These are phyloP conservation scores for Larimichthys crocea DNA, from an alignment of 2,113 vertebrate genomes.

Conservation along the genomic window DNA sequence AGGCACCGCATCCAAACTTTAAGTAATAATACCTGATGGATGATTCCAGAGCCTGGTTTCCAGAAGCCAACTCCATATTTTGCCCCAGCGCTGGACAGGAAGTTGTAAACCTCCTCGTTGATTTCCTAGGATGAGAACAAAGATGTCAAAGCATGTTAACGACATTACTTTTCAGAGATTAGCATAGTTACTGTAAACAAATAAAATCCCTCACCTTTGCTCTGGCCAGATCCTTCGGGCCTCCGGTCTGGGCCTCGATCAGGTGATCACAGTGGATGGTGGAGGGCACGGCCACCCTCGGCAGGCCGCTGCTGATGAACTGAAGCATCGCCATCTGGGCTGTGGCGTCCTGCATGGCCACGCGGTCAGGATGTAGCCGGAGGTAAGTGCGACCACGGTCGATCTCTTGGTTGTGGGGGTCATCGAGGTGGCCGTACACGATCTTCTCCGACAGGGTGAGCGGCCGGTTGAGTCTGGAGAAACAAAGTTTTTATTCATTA, in stretches of 20 bases:
- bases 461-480: conserved; percentile 89
- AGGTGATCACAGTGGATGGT: conserved; percentile 99
- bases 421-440: conserved; percentile 95
- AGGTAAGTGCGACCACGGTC: conserved; percentile 95
- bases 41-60: conserved; percentile 98
- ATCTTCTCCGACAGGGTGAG: conserved; percentile 98
- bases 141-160: neutral
- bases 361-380: conserved; percentile 92
- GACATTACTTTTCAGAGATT: neutral
- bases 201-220: conserved; percentile 87
- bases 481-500: neutral
- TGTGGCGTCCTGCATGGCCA: conserved; percentile 98
- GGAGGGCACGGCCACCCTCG: conserved; percentile 94
- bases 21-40: conserved; percentile 90
- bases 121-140: conserved; percentile 86
- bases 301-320: conserved; percentile 97
- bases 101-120: conserved; percentile 96
- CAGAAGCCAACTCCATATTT: conserved; percentile 99
- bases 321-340: conserved; percentile 99
- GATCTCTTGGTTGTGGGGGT: conserved; percentile 92
- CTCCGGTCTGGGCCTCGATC: conserved; percentile 94
- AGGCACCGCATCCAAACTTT: neutral
- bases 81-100: conserved; percentile 91
- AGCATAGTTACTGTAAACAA: neutral
- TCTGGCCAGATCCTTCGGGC: conserved; percentile 89